Evolutionary conservation across 2,888 invertebrate genomes (phyloP).

Genomic region (Leistus spinibarbis): DNA sequence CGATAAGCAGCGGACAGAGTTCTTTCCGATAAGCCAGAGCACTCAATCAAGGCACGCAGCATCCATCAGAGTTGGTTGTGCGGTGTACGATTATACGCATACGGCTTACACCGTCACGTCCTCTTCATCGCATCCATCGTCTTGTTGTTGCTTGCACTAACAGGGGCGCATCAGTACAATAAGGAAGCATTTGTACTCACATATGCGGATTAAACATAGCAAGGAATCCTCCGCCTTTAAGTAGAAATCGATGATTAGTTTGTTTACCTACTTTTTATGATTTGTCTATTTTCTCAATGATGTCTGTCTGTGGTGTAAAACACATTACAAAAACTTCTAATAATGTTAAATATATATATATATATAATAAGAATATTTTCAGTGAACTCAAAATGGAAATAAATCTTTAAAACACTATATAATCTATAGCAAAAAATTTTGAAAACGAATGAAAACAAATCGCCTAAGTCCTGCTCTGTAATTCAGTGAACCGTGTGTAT

Average conservation of each 20-base stretch:
- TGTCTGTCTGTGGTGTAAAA: too few relatives aligned
- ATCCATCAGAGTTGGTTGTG: constrained; percentile 18
- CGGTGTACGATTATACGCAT: constrained; percentile 24
- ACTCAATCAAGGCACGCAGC: constrained; percentile 28
- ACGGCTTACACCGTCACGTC: constrained; percentile 33
- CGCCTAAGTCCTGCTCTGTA: constrained; percentile 8
- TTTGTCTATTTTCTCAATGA: too few relatives aligned
- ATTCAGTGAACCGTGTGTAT: constrained; percentile 18
- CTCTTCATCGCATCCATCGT: neutral
- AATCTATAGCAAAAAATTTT: too few relatives aligned
- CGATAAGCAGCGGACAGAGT: neutral
- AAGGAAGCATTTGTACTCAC: neutral
- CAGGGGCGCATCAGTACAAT: neutral
- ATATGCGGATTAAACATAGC: neutral
- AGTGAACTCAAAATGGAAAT: too few relatives aligned
- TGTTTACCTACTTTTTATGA: too few relatives aligned
- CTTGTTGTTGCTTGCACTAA: neutral
- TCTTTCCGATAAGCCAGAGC: constrained; percentile 15
- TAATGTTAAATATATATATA: too few relatives aligned
- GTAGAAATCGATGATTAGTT: too few relatives aligned
- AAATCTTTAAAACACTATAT: too few relatives aligned
- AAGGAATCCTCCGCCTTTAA: neutral
- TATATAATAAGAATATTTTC: too few relatives aligned
- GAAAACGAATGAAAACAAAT: too few relatives aligned
- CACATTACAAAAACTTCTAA: too few relatives aligned